Evolutionary conservation across 2,113 vertebrate genomes (phyloP).

Genomic region (Lipotes vexillifer): DNA sequence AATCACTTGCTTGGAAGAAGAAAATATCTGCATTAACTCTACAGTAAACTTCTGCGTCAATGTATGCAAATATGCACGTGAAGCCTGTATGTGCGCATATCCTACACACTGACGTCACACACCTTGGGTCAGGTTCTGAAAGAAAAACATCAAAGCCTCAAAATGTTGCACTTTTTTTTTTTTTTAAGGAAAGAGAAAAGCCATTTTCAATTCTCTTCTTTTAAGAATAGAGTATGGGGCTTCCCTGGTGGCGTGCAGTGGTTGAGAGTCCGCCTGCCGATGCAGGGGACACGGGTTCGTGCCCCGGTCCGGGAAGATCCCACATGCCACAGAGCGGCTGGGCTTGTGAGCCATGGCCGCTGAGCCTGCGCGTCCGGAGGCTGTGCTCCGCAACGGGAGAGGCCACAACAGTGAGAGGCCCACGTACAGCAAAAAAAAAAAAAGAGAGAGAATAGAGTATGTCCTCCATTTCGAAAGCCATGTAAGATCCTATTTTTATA

Average conservation of each 20-base stretch:
- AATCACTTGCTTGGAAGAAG: not conserved
- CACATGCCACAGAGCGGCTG: too few relatives aligned
- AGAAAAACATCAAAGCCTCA: not conserved
- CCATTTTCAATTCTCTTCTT: slow-evolving; percentile 8
- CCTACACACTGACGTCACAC: not conserved
- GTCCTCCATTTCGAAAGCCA: slow-evolving; percentile 51
- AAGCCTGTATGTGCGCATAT: too few relatives aligned
- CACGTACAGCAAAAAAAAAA: too few relatives aligned
- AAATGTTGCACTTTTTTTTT: not conserved
- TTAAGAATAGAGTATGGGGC: not conserved
- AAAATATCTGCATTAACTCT: not conserved
- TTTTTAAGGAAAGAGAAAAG: slow-evolving; percentile 11
- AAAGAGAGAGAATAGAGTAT: not conserved
- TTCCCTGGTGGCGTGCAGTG: too few relatives aligned
- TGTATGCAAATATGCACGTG: not conserved
- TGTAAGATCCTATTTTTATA: slow-evolving; percentile 34
- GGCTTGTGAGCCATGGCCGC: too few relatives aligned
- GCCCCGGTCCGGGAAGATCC: too few relatives aligned
- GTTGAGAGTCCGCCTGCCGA: too few relatives aligned
- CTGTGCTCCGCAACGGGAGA: too few relatives aligned
- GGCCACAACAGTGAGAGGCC: too few relatives aligned
- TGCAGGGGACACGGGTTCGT: too few relatives aligned
- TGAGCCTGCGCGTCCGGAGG: too few relatives aligned
- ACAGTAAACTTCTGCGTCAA: not conserved
- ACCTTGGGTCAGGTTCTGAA: not conserved